Conservation (phyloP, 2,797 vertebrate genomes). For the Lateolabrax maculatus region DNA sequence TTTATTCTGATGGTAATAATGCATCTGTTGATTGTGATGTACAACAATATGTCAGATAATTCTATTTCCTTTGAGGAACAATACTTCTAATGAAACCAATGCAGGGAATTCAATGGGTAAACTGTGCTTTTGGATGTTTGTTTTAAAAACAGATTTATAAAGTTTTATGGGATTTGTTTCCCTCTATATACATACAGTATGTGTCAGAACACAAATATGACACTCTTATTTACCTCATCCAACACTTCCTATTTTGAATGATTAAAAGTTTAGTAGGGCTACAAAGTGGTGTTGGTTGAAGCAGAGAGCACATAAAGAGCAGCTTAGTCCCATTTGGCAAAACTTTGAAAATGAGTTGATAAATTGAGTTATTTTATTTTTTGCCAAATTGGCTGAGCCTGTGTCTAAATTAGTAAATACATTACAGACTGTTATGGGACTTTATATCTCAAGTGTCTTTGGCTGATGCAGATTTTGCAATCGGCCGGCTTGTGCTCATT, state of each 20-base stretch:
- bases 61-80: constrained; percentile 68
- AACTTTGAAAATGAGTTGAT: constrained; percentile 28
- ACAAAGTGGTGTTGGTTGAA: constrained; percentile 41
- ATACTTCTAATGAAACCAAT: constrained; percentile 69
- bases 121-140: constrained; percentile 80
- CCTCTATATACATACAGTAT: constrained; percentile 30
- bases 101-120: constrained; percentile 83
- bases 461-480: constrained; percentile 47
- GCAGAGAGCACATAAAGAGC: constrained; percentile 54
- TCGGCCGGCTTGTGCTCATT: constrained; percentile 57
- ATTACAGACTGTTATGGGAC: constrained; percentile 77
- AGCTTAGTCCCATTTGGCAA: constrained; percentile 55
- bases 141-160: constrained; percentile 67
- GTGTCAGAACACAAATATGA: constrained; percentile 41
- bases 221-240: constrained; percentile 75
- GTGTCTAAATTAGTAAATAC: constrained; percentile 49
- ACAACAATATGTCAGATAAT: constrained; percentile 71
- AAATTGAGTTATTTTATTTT: constrained; percentile 29
- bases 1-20: constrained; percentile 81
- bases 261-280: constrained; percentile 41
- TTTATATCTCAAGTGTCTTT: constrained; percentile 65
- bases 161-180: constrained; percentile 35
- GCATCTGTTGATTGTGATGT: constrained; percentile 81
- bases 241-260: constrained; percentile 54
- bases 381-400: constrained; percentile 50